phyloP scores from a whole-genome alignment of 1,140 invertebrate species.

The Venturia canescens region DNA sequence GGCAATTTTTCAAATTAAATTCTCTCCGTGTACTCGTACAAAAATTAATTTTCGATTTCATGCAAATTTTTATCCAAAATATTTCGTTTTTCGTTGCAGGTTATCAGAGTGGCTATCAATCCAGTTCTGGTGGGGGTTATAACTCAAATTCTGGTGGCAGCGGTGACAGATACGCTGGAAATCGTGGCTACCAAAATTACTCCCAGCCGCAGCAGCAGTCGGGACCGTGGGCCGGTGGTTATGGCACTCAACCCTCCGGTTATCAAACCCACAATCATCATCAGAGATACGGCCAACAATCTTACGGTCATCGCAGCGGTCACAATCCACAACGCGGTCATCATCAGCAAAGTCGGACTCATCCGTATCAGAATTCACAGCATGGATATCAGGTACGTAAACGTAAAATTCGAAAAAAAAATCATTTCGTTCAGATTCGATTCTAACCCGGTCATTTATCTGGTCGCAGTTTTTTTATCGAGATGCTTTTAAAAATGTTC shows the following conservation, averaged over 20 bases:
- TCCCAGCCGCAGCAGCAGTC: constrained; percentile 30
- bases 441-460: no score
- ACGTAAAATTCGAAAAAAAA: constrained; percentile 40
- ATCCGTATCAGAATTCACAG: constrained; percentile 45
- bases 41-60: no score
- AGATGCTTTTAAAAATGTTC: no score
- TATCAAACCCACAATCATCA: constrained; percentile 51
- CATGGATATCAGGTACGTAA: constrained; percentile 42
- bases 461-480: no score
- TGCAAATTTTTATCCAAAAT: no score
- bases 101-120: constrained; percentile 64
- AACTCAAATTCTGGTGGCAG: constrained; percentile 36
- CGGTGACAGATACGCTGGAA: constrained; percentile 36
- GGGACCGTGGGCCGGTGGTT: constrained; percentile 48
- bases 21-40: no score
- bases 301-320: constrained; percentile 49
- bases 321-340: constrained; percentile 46
- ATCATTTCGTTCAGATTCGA: no score
- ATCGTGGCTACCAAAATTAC: constrained; percentile 49
- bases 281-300: constrained; percentile 52
- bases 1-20: no score
- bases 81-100: constrained; percentile 57
- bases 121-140: constrained; percentile 52
- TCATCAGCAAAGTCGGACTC: constrained; percentile 43
- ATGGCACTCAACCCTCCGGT: constrained; percentile 41